Conservation (phyloP, 2,888 invertebrate genomes). For the Hemaris fuciformis region DNA sequence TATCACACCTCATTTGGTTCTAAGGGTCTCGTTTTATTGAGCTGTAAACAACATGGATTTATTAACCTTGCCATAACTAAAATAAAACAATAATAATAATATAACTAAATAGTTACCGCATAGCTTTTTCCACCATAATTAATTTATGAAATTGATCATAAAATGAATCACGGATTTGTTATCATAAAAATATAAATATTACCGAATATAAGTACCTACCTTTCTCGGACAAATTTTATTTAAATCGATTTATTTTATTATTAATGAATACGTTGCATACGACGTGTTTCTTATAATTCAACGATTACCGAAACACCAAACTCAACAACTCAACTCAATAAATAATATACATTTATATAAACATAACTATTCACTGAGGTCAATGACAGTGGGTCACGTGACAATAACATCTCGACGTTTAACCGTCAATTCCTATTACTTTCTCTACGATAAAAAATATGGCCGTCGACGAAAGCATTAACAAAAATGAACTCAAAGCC, state of each 20-base stretch:
- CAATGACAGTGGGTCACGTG: background rate
- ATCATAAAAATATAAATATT: background rate
- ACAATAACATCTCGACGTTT: background rate
- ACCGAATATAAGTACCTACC: too few species aligned
- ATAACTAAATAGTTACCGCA: background rate
- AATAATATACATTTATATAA: background rate
- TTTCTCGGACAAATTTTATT: too few species aligned
- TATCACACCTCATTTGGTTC: slow-evolving; percentile 73
- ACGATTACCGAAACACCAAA: background rate
- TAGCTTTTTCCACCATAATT: background rate
- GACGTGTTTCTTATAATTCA: background rate
- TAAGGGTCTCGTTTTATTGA: slow-evolving; percentile 53
- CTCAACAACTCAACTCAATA: background rate
- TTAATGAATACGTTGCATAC: background rate
- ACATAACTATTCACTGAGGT: background rate
- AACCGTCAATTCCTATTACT: background rate
- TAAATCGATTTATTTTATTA: background rate
- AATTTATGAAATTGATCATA: slow-evolving; percentile 6
- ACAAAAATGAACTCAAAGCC: too few species aligned
- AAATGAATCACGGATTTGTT: slow-evolving; percentile 1
- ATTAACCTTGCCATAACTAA: slow-evolving; percentile 19
- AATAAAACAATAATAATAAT: too few species aligned
- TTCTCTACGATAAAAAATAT: background rate
- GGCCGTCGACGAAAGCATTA: background rate
- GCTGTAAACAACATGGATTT: slow-evolving; percentile 39